A percentile compares a stretch with the other conserved stretches of the same genome.
Evolutionary conservation across 2,113 vertebrate genomes (phyloP).

Genomic region (Sander lucioperca): DNA sequence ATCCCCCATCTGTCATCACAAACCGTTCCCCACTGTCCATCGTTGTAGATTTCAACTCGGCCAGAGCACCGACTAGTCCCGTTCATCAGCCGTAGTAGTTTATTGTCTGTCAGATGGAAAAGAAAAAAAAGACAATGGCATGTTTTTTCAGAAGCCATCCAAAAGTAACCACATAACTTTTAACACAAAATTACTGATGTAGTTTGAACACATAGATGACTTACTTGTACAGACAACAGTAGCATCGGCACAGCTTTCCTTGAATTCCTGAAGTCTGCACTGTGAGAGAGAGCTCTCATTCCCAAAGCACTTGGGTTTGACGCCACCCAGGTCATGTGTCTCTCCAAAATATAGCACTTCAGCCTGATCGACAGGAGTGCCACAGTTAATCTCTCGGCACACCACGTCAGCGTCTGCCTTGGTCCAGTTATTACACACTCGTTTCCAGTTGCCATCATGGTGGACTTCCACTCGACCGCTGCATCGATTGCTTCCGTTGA

Average conservation of each 20-base stretch:
- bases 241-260: slow-evolving; percentile 51
- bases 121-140: neutral
- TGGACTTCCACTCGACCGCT: slow-evolving; percentile 63
- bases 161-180: neutral
- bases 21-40: slow-evolving; percentile 72
- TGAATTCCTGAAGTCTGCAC: slow-evolving; percentile 48
- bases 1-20: slow-evolving; percentile 80
- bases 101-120: slow-evolving; percentile 46
- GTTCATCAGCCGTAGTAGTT: slow-evolving; percentile 64
- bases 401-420: slow-evolving; percentile 13
- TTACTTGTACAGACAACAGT: slow-evolving; percentile 63
- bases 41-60: slow-evolving; percentile 70
- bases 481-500: slow-evolving; percentile 70
- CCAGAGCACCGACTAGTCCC: slow-evolving; percentile 71
- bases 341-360: slow-evolving; percentile 22
- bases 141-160: neutral
- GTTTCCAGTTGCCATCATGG: slow-evolving; percentile 52
- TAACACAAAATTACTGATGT: neutral
- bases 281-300: slow-evolving; percentile 70
- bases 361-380: neutral
- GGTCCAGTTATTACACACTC: slow-evolving; percentile 56
- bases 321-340: fast-evolving
- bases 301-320: slow-evolving; percentile 66
- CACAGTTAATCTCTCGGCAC: slow-evolving; percentile 69
- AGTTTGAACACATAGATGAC: neutral